Evolutionary conservation across 2,797 vertebrate genomes (phyloP).

Genomic region (Eurystomus glaucurus): DNA sequence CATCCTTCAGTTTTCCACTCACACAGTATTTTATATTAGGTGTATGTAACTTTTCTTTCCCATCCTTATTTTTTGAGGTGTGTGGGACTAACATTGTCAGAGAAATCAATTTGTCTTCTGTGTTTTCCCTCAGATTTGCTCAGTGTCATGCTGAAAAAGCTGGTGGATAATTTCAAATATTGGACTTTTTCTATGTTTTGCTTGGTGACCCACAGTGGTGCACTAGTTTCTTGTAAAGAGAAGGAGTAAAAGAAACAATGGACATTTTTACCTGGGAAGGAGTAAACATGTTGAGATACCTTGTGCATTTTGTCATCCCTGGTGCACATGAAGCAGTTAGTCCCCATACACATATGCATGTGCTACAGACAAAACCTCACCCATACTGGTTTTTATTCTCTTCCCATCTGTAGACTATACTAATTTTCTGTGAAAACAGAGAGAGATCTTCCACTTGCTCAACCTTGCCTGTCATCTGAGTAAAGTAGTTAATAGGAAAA

Average conservation of each 20-base stretch:
- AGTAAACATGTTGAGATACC: fast-evolving
- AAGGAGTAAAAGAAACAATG: background rate
- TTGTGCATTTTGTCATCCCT: background rate
- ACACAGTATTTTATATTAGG: background rate
- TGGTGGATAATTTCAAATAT: background rate
- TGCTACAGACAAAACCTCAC: background rate
- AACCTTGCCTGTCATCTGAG: background rate
- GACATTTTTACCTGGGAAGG: background rate
- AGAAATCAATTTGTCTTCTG: background rate
- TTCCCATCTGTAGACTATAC: background rate
- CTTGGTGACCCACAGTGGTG: background rate
- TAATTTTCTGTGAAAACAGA: background rate
- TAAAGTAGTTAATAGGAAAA: background rate
- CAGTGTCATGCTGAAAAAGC: background rate
- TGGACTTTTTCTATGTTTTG: background rate
- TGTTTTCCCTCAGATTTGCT: background rate
- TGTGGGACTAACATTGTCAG: background rate
- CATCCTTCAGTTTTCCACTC: background rate
- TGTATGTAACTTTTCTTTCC: background rate
- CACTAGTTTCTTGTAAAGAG: background rate
- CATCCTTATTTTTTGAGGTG: background rate
- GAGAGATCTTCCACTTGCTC: background rate
- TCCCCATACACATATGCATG: fast-evolving
- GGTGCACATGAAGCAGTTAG: background rate
- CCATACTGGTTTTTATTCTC: background rate